A percentile compares a stretch with the other conserved stretches of the same genome.
Conservation (phyloP, 2,797 vertebrate genomes). For the Heterohyrax brucei region DNA sequence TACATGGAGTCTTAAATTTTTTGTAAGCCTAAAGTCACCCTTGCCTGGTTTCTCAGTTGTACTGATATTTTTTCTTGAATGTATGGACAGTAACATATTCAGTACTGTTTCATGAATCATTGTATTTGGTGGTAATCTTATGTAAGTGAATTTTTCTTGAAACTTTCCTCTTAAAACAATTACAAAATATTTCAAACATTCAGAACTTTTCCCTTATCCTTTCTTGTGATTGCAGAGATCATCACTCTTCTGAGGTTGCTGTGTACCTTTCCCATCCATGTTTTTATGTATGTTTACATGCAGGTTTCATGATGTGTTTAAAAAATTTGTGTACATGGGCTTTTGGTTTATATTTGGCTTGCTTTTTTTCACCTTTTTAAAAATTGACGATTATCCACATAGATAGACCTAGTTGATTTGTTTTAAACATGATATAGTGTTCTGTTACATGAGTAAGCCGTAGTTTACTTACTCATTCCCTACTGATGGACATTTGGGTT, state of each 20-base stretch:
- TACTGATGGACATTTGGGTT: neutral
- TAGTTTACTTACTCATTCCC: neutral
- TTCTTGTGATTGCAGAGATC: neutral
- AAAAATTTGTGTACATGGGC: neutral
- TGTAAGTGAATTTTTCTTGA: neutral
- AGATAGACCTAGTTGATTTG: neutral
- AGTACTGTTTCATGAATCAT: neutral
- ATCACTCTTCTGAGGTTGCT: neutral
- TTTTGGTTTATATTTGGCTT: neutral
- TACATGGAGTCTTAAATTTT: neutral
- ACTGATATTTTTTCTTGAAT: conserved; percentile 1
- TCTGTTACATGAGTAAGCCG: neutral
- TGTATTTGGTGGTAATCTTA: neutral
- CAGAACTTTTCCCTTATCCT: neutral
- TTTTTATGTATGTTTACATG: neutral
- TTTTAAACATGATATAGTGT: neutral
- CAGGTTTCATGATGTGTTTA: neutral
- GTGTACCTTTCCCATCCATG: neutral
- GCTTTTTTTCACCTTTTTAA: neutral
- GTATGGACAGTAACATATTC: neutral
- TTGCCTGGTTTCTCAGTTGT: neutral
- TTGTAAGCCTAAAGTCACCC: neutral
- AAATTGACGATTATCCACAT: neutral
- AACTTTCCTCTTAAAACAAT: neutral
- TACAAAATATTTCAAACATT: neutral